Base-by-base conservation (phyloP, 2,113 vertebrate species). In the Saccopteryx leptura region DNA sequence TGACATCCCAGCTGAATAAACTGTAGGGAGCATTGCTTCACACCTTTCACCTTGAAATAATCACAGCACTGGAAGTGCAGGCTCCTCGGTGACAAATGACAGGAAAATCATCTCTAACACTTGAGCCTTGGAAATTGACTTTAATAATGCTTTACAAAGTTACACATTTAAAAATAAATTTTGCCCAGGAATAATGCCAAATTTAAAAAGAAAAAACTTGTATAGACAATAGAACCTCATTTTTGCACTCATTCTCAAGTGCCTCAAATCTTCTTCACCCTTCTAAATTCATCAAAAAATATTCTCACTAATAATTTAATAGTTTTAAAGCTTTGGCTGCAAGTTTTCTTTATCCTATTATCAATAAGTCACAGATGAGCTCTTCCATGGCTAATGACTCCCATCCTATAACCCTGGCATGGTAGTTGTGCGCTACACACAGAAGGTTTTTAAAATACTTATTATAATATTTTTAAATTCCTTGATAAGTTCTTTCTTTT, bases 21-120 rank as follows among this genome's bases (percentile, higher is more conserved):
- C 66, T 2, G 0, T 58, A 76, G 85, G 92, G 61, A 88, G 46
- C 11, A 48, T 85, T 69, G 58, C 91, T 92, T 68, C 81, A 95
- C 88, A 96, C 97, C 91, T 97, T 94, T 97, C 92, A 96, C 97
- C 96, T 91, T 65, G 85, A 96, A 96, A 92, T 88, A 96, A 95
- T 94, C 90, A 71, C 75, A 92, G 71, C 14, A 24, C 56, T 90
- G 81, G 31, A 93, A 93, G 61, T 80, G 19, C 50, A 87, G 56
- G 56, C 66, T 95, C n/a, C 80, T 69, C 39, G 71, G 88, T 90
- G 81, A 96, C 90, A 96, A 96, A 74, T 82, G 76, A 95, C 79
- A 91, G 76, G 78, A 91, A 88, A 95, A 95, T 94, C 10, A 2
- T 68, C 76, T 17, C 61, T 82, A 28, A 90, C 12, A 89, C 72